Conservation (phyloP, 2,113 vertebrate species). For the Galbula dea region DNA sequence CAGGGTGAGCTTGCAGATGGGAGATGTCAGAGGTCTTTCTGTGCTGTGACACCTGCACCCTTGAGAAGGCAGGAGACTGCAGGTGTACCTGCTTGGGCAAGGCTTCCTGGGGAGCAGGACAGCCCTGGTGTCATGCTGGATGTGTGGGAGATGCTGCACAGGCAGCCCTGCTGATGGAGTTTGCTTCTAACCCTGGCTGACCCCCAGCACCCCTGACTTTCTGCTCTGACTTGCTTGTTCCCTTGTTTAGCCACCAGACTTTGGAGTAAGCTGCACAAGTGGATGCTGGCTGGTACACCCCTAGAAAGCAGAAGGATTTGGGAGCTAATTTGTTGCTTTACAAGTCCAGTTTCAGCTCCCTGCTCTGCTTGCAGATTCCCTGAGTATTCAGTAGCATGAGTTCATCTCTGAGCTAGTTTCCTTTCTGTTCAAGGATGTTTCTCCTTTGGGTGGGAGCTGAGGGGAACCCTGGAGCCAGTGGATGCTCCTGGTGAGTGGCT, state of each 20-base stretch:
- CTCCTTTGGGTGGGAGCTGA: background rate
- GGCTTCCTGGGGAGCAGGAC: background rate
- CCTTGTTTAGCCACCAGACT: background rate
- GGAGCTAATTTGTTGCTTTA: background rate
- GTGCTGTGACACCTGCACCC: background rate
- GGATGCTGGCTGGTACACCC: background rate
- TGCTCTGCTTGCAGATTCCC: background rate
- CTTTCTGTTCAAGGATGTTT: background rate
- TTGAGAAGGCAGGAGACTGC: background rate
- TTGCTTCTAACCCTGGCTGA: background rate
- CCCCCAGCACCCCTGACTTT: background rate
- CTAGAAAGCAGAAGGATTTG: background rate
- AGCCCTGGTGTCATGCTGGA: background rate
- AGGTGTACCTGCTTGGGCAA: background rate
- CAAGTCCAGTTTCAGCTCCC: background rate
- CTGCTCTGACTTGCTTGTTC: background rate
- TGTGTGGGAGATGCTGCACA: background rate
- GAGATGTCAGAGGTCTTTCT: background rate
- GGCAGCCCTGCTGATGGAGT: background rate
- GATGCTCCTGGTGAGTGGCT: background rate
- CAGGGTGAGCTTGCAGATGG: background rate
- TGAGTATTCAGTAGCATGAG: background rate
- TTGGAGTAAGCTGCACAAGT: background rate
- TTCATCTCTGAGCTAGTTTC: background rate
- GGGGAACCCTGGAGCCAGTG: background rate